Base-by-base conservation (phyloP, 2,888 invertebrate species). In the Phaonia tiefii region DNA sequence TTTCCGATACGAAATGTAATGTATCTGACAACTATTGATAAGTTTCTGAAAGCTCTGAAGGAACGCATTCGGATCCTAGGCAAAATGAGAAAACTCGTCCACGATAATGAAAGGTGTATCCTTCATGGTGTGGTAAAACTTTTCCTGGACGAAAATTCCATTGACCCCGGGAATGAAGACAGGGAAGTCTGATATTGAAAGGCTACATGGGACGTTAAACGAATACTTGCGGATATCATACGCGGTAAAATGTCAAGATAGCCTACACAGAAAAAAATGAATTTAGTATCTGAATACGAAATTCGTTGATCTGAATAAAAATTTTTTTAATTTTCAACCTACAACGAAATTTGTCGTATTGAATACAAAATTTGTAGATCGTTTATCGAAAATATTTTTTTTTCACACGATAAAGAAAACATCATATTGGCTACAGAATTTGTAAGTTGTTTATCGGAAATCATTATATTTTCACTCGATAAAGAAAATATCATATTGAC, bases 21-120 rank as follows among this genome's bases (percentile, higher is more conserved):
- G 70, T 76, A 75, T 37, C 46, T 75, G 25, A 75, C 70, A 8
- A 77, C 26, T 11, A 66, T 77, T 31, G 77, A 72, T 49, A 66
- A 71, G 54, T 46, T 71, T 17, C 49, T 67, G 20, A 54, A 44
- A 22, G 46, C 66, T 15, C 31, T 42, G n/a, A 65, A 65, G 3
- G 37, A 65, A 22, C n/a, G 63, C 46, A n/a, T 73, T 7, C 49
- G 42, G 17, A 63, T 63, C 37, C n/a, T 73, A 7, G 51, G 49
- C 2, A 66, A 66, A 66, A 66, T 49, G 49, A 66, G 46, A 25
- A 66, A 66, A 66, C 46, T 66, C 46, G 49, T 49, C 7, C 26
- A 66, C 1, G 49, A 66, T 11, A 66, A 66, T 46, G 66, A 66
- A 46, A 31, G 66, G 46, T 66, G 66, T 44, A 49, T 66, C 46